Conservation (phyloP, 2,888 invertebrate genomes). For the Amiota communis region DNA sequence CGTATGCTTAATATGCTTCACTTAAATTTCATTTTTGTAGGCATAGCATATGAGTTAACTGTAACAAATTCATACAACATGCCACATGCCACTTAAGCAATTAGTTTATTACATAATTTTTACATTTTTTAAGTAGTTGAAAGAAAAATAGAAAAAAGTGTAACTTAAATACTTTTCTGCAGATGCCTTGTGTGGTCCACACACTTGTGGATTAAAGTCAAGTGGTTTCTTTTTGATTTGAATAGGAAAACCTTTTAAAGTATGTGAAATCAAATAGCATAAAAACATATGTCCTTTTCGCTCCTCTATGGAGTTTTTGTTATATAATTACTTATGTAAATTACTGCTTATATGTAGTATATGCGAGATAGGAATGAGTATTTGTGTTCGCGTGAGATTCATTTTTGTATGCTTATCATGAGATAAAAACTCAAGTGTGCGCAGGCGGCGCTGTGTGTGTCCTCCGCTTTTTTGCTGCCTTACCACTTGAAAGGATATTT, state of each 20-base stretch:
- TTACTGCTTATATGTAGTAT: too few relatives aligned
- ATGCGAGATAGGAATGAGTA: too few relatives aligned
- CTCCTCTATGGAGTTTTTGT: neutral
- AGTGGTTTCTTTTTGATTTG: neutral
- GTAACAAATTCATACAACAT: neutral
- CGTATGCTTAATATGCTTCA: slow-evolving; percentile 52
- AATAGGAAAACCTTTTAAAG: neutral
- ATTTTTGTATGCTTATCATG: slow-evolving; percentile 5
- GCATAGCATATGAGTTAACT: neutral
- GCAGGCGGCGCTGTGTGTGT: slow-evolving; percentile 18
- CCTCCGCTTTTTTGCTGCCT: neutral
- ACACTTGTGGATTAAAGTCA: neutral
- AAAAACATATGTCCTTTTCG: slow-evolving; percentile 20
- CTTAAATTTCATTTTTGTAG: neutral
- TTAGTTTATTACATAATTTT: slow-evolving; percentile 16
- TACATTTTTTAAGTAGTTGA: neutral
- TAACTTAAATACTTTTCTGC: neutral
- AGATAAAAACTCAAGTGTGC: neutral
- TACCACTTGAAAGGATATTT: slow-evolving; percentile 51
- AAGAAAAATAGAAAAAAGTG: neutral
- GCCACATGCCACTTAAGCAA: slow-evolving; percentile 24
- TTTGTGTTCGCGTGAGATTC: neutral
- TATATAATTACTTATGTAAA: neutral
- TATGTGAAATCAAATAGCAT: slow-evolving; percentile 17
- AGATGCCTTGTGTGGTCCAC: slow-evolving; percentile 21